Base-by-base conservation (phyloP, 2,797 vertebrate genomes). In the Erpetoichthys calabaricus region DNA sequence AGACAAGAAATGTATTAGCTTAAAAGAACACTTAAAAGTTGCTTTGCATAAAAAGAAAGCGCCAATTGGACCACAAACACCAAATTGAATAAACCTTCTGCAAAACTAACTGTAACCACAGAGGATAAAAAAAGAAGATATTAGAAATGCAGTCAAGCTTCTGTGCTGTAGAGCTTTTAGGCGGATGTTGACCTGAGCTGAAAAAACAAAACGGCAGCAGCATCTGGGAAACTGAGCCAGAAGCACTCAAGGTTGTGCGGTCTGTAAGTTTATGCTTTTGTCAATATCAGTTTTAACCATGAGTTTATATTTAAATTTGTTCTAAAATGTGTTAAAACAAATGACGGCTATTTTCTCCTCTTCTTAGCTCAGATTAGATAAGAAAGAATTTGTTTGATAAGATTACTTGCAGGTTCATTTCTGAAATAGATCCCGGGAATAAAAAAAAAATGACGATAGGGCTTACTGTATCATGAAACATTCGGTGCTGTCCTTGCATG, bases 171-270 rank as follows among this genome's bases (percentile, higher is more conserved):
- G 59, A 61, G 58, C 55, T 51, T 62, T 63, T 64, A 67, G 68
- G 68, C 66, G 63, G 66, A 69, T 71, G 65, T 60, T 68, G 70
- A 69, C 68, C 68, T 67, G 49, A 45, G 70, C 53, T 66, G 59
- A 64, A 68, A 25, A 70, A 69, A 72, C 65, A 70, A 72, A 69
- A 63, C 57, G 68, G 70, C 52, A 70, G 68, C 70, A 69, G 61
- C 59, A 67, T 64, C 65, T 69, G 62, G 61, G 66, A 56, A 63
- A 62, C 53, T 25, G 25, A 25, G 25, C 25, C 25, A 25, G 25
- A 25, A 25, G 25, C 25, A 25, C 25, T 25, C 25, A 25, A 25
- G 25, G 25, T 25, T 44, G 42, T 57, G 41, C 8, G 47, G 25
- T 47, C 44, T 47, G 46, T 8, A 54, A 42, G 6, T 6, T 47